phyloP scores from a whole-genome alignment of 2,113 vertebrate genomes.

The Procapra przewalskii region DNA sequence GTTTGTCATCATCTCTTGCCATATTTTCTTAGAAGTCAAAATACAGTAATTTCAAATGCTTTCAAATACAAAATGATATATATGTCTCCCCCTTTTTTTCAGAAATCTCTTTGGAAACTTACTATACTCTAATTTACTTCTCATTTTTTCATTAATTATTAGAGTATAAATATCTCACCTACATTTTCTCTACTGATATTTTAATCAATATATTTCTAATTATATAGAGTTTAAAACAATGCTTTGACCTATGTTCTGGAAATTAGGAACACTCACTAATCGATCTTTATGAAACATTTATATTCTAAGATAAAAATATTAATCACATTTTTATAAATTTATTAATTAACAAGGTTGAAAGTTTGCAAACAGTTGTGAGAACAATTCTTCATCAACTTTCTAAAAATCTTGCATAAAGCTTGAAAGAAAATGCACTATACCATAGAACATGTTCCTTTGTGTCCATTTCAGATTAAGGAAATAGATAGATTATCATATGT shows the following conservation, averaged over 20 bases:
- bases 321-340: neutral
- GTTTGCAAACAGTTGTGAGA: neutral
- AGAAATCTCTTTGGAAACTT: neutral
- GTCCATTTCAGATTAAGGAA: constrained; percentile 3
- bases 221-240: neutral
- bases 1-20: neutral
- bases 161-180: neutral
- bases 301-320: neutral
- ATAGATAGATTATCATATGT: neutral
- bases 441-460: neutral
- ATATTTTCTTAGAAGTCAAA: neutral
- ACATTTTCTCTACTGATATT: neutral
- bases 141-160: neutral
- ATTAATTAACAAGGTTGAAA: neutral
- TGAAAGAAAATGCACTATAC: neutral
- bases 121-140: neutral
- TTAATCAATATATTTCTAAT: neutral
- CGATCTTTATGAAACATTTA: neutral
- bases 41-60: neutral
- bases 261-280: neutral
- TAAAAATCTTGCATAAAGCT: neutral
- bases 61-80: neutral
- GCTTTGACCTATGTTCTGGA: neutral
- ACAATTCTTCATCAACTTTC: neutral
- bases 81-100: neutral